phyloP scores from a whole-genome alignment of 2,797 vertebrate species.

The Spheniscus humboldti region DNA sequence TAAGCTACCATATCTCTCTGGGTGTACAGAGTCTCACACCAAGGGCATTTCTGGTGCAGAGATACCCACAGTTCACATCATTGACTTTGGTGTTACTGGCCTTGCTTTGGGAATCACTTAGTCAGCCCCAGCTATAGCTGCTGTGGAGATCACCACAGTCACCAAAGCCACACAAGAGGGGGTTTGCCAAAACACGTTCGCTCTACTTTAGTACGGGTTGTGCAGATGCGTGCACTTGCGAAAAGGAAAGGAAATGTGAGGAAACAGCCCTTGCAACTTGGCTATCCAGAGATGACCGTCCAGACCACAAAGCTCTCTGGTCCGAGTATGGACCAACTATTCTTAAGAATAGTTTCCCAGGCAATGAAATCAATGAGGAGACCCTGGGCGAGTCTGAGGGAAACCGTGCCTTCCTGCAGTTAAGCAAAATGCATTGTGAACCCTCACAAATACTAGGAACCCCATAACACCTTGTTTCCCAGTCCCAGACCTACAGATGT shows the following conservation, averaged over 20 bases:
- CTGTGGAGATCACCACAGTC: background rate
- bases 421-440: background rate
- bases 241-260: background rate
- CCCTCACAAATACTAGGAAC: background rate
- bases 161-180: background rate
- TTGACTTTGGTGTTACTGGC: background rate
- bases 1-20: background rate
- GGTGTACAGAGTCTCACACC: rapidly evolving
- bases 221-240: rapidly evolving
- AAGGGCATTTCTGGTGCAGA: background rate
- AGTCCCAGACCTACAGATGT: background rate
- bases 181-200: background rate
- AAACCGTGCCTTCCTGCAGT: background rate
- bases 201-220: rapidly evolving
- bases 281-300: rapidly evolving
- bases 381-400: background rate
- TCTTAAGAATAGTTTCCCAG: background rate
- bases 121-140: background rate
- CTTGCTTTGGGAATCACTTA: background rate
- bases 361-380: background rate
- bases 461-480: background rate
- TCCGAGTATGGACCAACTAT: too few relatives aligned
- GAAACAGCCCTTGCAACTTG: background rate
- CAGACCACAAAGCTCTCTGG: background rate
- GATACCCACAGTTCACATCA: background rate